Evolutionary conservation across 2,113 vertebrate species (phyloP).

Genomic region (Aspiorhynchus laticeps): DNA sequence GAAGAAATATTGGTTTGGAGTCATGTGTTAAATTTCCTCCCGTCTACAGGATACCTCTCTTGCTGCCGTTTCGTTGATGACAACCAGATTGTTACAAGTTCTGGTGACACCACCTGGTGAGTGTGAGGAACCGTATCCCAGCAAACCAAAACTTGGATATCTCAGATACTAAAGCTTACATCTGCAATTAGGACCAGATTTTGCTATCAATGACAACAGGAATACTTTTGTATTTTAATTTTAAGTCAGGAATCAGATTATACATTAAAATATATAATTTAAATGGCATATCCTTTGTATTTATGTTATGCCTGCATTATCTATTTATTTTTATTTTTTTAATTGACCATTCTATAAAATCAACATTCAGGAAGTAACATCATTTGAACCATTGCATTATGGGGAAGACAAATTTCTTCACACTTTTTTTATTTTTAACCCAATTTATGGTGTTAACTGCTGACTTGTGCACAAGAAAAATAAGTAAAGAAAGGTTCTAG

Average conservation of each 20-base stretch:
- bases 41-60: conserved; percentile 90
- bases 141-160: not conserved
- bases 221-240: not conserved
- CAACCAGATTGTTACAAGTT: conserved; percentile 99
- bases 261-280: not conserved
- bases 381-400: not conserved
- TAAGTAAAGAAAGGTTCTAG: not conserved
- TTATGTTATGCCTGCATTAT: not conserved
- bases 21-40: not conserved
- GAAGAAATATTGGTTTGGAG: not conserved
- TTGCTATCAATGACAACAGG: not conserved
- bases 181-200: not conserved
- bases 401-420: not conserved
- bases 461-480: not conserved
- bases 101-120: conserved; percentile 99
- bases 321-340: too few relatives aligned
- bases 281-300: not conserved
- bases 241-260: not conserved
- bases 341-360: not conserved
- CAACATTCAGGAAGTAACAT: not conserved
- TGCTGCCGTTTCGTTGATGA: conserved; percentile 99
- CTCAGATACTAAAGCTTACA: not conserved
- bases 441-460: not conserved
- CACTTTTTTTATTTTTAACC: not conserved
- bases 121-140: conserved; percentile 55